Conservation (phyloP, 1,140 invertebrate species). For the Monochamus saltuarius region DNA sequence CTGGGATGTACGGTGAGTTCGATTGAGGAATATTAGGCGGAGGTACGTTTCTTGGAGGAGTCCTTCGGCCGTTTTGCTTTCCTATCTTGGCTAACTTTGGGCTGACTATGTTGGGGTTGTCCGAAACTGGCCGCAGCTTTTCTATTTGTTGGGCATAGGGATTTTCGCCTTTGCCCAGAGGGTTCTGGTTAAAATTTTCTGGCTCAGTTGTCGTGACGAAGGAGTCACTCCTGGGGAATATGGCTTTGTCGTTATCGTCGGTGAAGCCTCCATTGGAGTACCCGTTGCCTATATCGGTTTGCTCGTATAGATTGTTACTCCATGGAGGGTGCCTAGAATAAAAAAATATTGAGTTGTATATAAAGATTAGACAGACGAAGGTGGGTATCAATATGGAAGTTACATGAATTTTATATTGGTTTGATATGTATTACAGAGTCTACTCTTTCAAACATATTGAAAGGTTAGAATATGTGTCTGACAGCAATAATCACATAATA, state of each 20-base stretch:
- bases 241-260: neutral
- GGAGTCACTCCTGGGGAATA: too few relatives aligned
- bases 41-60: slow-evolving; percentile 18
- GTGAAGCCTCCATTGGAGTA: slow-evolving; percentile 5
- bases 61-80: slow-evolving; percentile 12
- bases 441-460: too few relatives aligned
- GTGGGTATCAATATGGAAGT: too few relatives aligned
- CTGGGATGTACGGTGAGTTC: slow-evolving; percentile 21
- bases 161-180: neutral
- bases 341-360: too few relatives aligned
- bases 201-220: neutral
- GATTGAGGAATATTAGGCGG: slow-evolving; percentile 1
- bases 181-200: neutral
- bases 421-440: too few relatives aligned
- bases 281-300: slow-evolving; percentile 4
- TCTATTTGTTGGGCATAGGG: neutral
- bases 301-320: slow-evolving; percentile 7
- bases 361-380: too few relatives aligned
- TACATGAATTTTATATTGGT: too few relatives aligned
- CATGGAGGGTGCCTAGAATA: too few relatives aligned
- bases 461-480: too few relatives aligned
- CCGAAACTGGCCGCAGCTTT: neutral
- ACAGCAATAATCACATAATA: too few relatives aligned
- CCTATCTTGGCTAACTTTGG: slow-evolving; percentile 27
- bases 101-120: neutral